These are phyloP conservation scores for Drosophila sucinea DNA, from an alignment of 1,140 invertebrate genomes.

Conservation along the genomic window DNA sequence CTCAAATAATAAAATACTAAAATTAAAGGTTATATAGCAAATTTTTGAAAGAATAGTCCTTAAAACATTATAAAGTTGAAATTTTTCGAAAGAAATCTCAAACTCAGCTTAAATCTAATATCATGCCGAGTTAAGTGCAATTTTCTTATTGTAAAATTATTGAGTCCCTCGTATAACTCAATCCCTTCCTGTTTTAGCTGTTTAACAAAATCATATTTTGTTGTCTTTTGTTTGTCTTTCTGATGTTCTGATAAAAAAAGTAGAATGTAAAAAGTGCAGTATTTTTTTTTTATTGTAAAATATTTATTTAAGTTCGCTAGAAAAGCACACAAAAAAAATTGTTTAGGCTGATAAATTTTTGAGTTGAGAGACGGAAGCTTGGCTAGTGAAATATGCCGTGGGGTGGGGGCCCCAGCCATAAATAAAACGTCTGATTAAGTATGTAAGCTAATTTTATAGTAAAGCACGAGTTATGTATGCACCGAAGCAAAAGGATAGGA, in stretches of 20 bases:
- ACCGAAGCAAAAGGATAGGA: background rate
- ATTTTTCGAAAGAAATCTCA: no score
- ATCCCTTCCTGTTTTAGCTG: background rate
- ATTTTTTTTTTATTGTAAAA: conserved; percentile 44
- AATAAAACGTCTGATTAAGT: conserved; percentile 9
- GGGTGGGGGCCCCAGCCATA: background rate
- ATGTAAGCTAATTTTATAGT: background rate
- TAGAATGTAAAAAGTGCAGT: conserved; percentile 38
- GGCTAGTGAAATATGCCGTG: background rate
- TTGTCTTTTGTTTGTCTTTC: conserved; percentile 55
- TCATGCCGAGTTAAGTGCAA: no score
- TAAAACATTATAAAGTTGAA: no score
- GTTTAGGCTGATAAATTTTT: conserved; percentile 25
- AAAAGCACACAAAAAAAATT: conserved; percentile 15
- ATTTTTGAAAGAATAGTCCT: no score
- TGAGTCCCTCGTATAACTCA: background rate
- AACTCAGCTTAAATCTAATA: no score
- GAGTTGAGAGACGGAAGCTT: conserved; percentile 11
- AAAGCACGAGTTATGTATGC: background rate
- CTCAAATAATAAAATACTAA: no score
- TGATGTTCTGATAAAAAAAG: conserved; percentile 54
- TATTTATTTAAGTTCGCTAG: conserved; percentile 34
- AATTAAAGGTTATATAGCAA: no score
- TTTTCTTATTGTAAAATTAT: no score
- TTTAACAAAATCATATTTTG: conserved; percentile 30